Evolutionary conservation across 2,888 invertebrate species (phyloP).

Genomic region (Campoplex capitator): DNA sequence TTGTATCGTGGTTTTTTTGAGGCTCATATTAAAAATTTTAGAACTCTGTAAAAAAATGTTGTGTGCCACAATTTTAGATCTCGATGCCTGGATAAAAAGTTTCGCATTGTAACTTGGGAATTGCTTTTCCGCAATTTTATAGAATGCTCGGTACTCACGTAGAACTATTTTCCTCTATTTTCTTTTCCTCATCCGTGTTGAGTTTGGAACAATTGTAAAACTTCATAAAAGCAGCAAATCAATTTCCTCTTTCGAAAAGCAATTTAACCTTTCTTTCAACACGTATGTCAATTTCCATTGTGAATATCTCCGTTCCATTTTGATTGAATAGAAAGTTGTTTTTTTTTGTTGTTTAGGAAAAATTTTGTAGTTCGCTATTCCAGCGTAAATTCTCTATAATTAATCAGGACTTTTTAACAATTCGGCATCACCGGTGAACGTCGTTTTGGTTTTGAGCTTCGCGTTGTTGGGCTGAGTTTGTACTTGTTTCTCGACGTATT

Average conservation of each 20-base stretch:
- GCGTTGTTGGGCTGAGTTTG: not conserved
- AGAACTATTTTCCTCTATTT: not conserved
- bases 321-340: not conserved
- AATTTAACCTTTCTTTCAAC: not conserved
- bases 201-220: constrained; percentile 3
- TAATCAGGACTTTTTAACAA: constrained; percentile 12
- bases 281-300: not conserved
- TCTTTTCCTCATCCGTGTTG: not conserved
- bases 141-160: not conserved
- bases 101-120: constrained; percentile 1
- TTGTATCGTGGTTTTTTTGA: not conserved
- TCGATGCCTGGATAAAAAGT: not conserved
- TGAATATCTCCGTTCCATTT: not conserved
- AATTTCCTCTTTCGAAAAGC: not conserved
- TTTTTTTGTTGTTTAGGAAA: not conserved
- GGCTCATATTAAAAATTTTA: not conserved
- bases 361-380: not conserved
- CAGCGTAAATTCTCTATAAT: not conserved
- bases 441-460: constrained; percentile 17
- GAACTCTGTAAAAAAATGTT: not conserved
- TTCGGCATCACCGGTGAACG: constrained; percentile 15
- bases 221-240: not conserved
- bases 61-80: not conserved
- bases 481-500: constrained; percentile 50
- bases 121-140: constrained; percentile 1